Conservation (phyloP, 2,888 invertebrate genomes). For the Tholera decimalis region DNA sequence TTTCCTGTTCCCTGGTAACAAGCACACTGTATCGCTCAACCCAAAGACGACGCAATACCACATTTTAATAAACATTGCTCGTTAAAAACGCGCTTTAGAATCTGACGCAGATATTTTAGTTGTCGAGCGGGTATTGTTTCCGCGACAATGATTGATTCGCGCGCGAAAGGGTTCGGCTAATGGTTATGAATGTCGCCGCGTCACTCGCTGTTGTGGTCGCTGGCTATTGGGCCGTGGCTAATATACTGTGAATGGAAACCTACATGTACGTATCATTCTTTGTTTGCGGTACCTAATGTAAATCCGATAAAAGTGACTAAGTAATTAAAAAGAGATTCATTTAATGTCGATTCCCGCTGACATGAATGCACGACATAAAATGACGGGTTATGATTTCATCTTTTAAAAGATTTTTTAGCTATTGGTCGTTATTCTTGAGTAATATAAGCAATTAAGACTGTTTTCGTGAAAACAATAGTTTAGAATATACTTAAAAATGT, state of each 20-base stretch:
- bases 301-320: conserved; percentile 35
- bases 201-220: conserved; percentile 50
- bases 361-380: no score
- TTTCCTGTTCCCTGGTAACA: conserved; percentile 9
- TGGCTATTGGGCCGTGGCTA: conserved; percentile 18
- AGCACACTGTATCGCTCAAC: conserved; percentile 20
- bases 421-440: no score
- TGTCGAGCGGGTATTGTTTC: conserved; percentile 61
- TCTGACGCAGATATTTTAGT: conserved; percentile 62
- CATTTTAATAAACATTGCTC: conserved; percentile 63
- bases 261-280: conserved; percentile 39
- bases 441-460: no score
- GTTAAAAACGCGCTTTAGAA: conserved; percentile 60
- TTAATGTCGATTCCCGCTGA: not conserved
- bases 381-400: no score
- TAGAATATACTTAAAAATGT: no score
- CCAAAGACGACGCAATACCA: conserved; percentile 27
- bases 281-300: conserved; percentile 36
- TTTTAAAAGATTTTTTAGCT: no score
- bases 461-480: no score
- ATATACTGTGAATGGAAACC: conserved; percentile 40
- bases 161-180: conserved; percentile 64
- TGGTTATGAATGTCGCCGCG: conserved; percentile 66
- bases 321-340: conserved; percentile 22
- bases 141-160: conserved; percentile 69